phyloP scores from a whole-genome alignment of 2,888 invertebrate species.

The Dione juno region DNA sequence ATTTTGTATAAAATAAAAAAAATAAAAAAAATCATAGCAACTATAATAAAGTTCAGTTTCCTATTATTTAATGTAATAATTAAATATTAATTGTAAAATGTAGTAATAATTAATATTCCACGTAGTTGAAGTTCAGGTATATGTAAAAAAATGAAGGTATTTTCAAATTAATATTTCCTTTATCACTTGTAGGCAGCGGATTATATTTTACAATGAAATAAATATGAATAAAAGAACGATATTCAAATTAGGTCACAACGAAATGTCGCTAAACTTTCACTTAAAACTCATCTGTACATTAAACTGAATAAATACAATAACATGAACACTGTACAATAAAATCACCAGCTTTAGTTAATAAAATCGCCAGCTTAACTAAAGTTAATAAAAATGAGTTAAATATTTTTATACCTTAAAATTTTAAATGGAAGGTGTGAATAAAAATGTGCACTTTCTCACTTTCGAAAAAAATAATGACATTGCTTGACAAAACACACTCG shows the following conservation, averaged over 20 bases:
- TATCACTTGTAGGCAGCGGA: background rate
- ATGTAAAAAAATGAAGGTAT: background rate
- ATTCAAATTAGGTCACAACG: conserved; percentile 22
- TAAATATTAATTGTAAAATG: too few species aligned
- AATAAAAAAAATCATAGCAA: background rate
- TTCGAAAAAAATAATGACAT: conserved; percentile 22
- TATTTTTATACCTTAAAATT: background rate
- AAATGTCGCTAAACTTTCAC: conserved; percentile 31
- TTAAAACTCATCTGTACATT: conserved; percentile 19
- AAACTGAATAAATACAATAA: conserved; percentile 18
- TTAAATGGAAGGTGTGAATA: background rate
- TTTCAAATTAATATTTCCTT: background rate
- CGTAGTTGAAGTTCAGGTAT: background rate
- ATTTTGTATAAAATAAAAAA: background rate
- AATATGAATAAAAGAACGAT: conserved; percentile 9
- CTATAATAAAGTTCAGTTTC: background rate
- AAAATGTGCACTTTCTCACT: conserved; percentile 22
- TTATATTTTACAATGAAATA: conserved; percentile 12
- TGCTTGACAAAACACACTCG: conserved; percentile 25
- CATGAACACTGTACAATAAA: conserved; percentile 6
- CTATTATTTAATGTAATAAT: too few species aligned
- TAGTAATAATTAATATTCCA: too few species aligned
- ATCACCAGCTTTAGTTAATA: background rate
- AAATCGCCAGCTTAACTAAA: too few species aligned
- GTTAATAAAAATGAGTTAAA: too few species aligned